Conservation (phyloP, 2,888 invertebrate genomes). For the Eurytoma californica region DNA sequence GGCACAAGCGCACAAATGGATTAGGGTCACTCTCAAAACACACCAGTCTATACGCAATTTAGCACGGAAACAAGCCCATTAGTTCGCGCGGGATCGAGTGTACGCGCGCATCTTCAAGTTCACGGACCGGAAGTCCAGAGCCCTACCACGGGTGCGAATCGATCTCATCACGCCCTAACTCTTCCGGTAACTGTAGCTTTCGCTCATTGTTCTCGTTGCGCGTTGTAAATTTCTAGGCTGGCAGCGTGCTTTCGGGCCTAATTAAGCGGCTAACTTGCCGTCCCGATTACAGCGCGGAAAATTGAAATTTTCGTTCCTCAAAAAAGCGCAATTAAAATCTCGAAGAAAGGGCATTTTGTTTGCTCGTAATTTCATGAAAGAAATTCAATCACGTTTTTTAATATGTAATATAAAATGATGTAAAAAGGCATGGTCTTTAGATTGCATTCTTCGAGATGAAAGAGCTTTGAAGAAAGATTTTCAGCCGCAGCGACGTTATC, state of each 20-base stretch:
- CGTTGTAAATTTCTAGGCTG: background rate
- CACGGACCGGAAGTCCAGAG: slow-evolving; percentile 1
- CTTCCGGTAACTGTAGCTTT: background rate
- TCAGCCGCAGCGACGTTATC: background rate
- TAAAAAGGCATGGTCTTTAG: no score
- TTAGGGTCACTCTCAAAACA: slow-evolving; percentile 1
- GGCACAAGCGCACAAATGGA: background rate
- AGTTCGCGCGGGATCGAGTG: background rate
- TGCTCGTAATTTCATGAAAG: no score
- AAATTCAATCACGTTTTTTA: no score
- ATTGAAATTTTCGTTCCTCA: background rate
- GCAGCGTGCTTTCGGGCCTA: background rate
- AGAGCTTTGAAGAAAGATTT: background rate
- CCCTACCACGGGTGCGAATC: background rate
- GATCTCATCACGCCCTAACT: background rate
- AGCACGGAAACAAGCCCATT: background rate
- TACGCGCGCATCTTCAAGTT: background rate
- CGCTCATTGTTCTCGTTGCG: background rate
- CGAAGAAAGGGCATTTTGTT: background rate
- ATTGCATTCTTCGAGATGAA: no score
- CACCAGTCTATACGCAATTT: background rate
- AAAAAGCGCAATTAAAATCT: background rate
- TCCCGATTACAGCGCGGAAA: no score
- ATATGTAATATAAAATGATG: no score
- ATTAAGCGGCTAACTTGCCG: background rate